Conservation (phyloP, 2,888 invertebrate genomes). For the Leptothorax acervorum region DNA sequence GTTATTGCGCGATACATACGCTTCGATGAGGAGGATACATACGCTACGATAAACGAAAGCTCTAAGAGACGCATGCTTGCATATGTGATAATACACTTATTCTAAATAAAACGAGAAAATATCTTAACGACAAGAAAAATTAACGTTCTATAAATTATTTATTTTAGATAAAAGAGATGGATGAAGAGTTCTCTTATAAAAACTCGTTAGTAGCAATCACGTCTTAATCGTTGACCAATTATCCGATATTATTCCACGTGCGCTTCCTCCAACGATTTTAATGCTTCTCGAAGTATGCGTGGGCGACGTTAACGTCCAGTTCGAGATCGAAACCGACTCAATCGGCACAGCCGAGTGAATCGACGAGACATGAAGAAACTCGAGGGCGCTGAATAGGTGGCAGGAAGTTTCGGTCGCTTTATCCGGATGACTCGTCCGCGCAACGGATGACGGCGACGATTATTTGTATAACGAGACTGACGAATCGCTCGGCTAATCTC, state of each 20-base stretch:
- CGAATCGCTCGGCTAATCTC: conserved; percentile 81
- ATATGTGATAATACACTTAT: background rate
- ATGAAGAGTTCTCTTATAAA: background rate
- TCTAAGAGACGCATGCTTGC: conserved; percentile 3
- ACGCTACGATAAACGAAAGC: background rate
- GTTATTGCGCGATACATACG: conserved; percentile 49
- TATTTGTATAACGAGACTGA: conserved; percentile 70
- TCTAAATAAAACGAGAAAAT: background rate
- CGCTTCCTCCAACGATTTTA: background rate
- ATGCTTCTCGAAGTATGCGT: conserved; percentile 14
- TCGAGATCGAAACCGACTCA: conserved; percentile 37
- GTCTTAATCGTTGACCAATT: background rate
- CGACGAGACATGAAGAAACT: conserved; percentile 45
- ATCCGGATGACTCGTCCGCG: conserved; percentile 38
- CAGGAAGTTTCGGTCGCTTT: conserved; percentile 41
- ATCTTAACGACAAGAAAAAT: background rate
- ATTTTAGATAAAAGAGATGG: background rate
- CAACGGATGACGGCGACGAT: conserved; percentile 37
- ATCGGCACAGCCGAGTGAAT: conserved; percentile 48
- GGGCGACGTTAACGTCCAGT: conserved; percentile 17
- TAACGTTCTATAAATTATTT: conserved; percentile 7
- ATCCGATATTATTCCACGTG: background rate
- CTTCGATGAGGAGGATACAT: background rate
- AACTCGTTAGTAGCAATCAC: background rate
- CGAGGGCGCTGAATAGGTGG: conserved; percentile 40